phyloP scores from a whole-genome alignment of 2,797 vertebrate genomes.

The Miichthys miiuy region DNA sequence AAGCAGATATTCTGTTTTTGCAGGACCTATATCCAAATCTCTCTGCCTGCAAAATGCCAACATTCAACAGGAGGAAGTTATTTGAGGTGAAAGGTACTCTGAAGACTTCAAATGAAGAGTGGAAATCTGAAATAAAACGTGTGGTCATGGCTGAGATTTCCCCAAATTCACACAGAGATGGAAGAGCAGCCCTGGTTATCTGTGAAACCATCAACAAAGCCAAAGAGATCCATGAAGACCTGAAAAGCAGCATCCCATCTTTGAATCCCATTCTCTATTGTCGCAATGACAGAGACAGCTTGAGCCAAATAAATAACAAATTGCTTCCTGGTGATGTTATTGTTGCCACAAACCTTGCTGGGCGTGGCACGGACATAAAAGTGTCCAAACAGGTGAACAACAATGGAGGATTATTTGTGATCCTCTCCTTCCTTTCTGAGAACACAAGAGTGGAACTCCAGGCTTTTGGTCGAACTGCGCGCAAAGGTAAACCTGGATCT shows the following conservation, averaged over 20 bases:
- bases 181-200: conserved; percentile 46
- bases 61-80: conserved; percentile 66
- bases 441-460: conserved; percentile 67
- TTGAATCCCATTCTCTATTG: conserved; percentile 52
- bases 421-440: conserved; percentile 55
- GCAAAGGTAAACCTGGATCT: conserved; percentile 59
- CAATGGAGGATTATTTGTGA: conserved; percentile 70
- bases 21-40: conserved; percentile 37
- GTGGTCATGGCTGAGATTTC: conserved; percentile 34
- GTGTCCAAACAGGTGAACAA: conserved; percentile 67
- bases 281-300: conserved; percentile 35
- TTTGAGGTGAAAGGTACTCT: conserved; percentile 48
- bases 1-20: conserved; percentile 40
- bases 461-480: conserved; percentile 58
- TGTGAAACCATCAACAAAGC: conserved; percentile 57
- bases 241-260: conserved; percentile 26
- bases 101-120: conserved; percentile 35
- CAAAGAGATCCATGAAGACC: conserved; percentile 34
- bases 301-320: conserved; percentile 27
- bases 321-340: conserved; percentile 63
- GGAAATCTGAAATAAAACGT: conserved; percentile 54
- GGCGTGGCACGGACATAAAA: conserved; percentile 64
- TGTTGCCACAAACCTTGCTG: conserved; percentile 70
- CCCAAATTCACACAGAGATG: conserved; percentile 25
- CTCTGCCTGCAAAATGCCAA: conserved; percentile 58